Evolutionary conservation across 2,797 vertebrate genomes (phyloP).

Genomic region (Chaetodon trifasciatus): DNA sequence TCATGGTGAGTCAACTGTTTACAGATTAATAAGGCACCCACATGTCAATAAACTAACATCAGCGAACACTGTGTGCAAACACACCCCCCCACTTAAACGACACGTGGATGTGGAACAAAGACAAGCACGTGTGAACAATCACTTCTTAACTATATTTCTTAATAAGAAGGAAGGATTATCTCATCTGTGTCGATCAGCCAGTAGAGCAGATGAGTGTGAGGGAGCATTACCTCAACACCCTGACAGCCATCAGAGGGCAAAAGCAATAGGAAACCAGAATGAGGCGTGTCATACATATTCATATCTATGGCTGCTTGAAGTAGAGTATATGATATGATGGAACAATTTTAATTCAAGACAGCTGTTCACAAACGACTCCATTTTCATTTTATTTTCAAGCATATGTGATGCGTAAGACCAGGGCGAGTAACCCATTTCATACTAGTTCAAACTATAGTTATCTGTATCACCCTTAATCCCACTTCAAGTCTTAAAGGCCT

Average conservation of each 20-base stretch:
- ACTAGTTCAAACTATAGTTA: neutral
- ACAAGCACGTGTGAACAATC: slow-evolving; percentile 26
- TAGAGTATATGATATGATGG: slow-evolving; percentile 3
- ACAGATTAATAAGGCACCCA: slow-evolving; percentile 52
- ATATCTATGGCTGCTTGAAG: slow-evolving; percentile 40
- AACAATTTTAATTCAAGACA: slow-evolving; percentile 9
- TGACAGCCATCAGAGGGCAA: slow-evolving; percentile 51
- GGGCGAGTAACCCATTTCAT: slow-evolving; percentile 1
- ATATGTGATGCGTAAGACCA: neutral
- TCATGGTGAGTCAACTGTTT: slow-evolving; percentile 57
- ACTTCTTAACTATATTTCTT: slow-evolving; percentile 40
- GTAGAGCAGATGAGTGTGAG: slow-evolving; percentile 45
- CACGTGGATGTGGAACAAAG: slow-evolving; percentile 30
- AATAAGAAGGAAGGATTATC: slow-evolving; percentile 51
- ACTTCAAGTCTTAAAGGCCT: slow-evolving; percentile 18
- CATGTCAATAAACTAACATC: slow-evolving; percentile 51
- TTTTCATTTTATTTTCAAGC: slow-evolving; percentile 19
- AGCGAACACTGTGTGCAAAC: slow-evolving; percentile 29
- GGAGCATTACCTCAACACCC: slow-evolving; percentile 62
- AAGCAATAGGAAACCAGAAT: slow-evolving; percentile 32
- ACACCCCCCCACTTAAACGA: neutral
- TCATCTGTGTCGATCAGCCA: slow-evolving; percentile 55
- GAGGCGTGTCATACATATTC: slow-evolving; percentile 35
- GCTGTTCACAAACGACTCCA: slow-evolving; percentile 17
- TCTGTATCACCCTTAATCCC: slow-evolving; percentile 17